Percentiles rank a stretch among this genome's conserved stretches.
Conservation (phyloP, 2,888 invertebrate species). For the Pristionchus maxplancki region DNA sequence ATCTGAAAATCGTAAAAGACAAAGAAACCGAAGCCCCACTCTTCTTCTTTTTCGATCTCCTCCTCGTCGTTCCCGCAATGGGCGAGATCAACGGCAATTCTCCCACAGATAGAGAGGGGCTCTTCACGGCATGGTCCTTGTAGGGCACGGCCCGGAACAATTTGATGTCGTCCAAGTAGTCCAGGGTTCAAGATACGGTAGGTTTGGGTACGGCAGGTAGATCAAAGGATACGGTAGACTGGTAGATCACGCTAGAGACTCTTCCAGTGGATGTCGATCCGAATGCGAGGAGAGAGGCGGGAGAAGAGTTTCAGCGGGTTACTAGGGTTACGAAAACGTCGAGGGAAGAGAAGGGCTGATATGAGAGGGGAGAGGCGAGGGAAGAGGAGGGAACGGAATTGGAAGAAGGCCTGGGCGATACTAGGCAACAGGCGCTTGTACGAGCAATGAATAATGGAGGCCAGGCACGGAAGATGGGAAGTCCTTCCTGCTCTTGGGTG, state of each 20-base stretch:
- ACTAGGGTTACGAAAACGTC: slow-evolving; percentile 27
- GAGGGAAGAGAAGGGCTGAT: not conserved
- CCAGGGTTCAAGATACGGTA: not conserved
- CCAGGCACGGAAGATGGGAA: not conserved
- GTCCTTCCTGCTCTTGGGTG: not conserved
- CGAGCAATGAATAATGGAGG: not conserved
- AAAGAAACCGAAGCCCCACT: no score
- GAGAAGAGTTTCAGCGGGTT: slow-evolving; percentile 20
- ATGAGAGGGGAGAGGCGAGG: not conserved
- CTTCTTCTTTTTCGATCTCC: slow-evolving; percentile 38
- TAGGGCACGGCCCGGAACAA: slow-evolving; percentile 36
- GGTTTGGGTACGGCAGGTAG: not conserved
- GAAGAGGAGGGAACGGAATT: not conserved
- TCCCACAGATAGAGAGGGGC: not conserved
- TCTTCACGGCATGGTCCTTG: slow-evolving; percentile 23
- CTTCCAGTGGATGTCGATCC: not conserved
- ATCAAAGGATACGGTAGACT: not conserved
- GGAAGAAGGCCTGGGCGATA: not conserved
- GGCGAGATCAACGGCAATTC: not conserved
- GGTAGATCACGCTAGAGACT: slow-evolving; percentile 15
- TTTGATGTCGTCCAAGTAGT: not conserved
- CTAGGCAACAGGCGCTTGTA: not conserved
- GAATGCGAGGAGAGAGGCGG: not conserved
- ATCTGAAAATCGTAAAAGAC: no score
- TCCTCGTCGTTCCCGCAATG: not conserved